These are phyloP conservation scores for Mongoloraphidia duomilia DNA, from an alignment of 2,888 invertebrate species.

Conservation along the genomic window DNA sequence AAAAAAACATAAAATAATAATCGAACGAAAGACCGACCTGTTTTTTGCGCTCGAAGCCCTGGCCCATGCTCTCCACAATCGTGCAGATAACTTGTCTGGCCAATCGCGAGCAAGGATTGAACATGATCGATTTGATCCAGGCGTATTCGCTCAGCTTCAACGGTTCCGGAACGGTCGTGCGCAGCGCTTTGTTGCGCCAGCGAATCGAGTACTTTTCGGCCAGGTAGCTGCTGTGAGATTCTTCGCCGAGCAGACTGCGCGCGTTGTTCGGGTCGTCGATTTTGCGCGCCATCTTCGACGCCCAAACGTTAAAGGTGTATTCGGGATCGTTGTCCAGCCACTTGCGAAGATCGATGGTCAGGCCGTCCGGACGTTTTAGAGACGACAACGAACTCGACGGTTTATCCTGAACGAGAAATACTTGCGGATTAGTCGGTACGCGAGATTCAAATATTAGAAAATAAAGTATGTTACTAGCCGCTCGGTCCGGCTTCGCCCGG, in stretches of 20 bases:
- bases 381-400: conserved; percentile 37
- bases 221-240: conserved; percentile 37
- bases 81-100: conserved; percentile 82
- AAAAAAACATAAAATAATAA: not conserved
- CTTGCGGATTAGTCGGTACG: conserved; percentile 30
- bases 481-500: too few species aligned
- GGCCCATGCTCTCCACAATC: conserved; percentile 72
- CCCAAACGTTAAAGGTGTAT: conserved; percentile 60
- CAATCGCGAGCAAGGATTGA: conserved; percentile 79
- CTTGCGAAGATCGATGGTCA: conserved; percentile 55
- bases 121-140: conserved; percentile 86
- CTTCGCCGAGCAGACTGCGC: conserved; percentile 17
- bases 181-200: conserved; percentile 38
- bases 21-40: conserved; percentile 36
- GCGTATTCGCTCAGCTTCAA: conserved; percentile 52
- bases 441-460: not conserved
- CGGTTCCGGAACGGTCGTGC: conserved; percentile 34
- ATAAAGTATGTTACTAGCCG: too few species aligned
- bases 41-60: conserved; percentile 48
- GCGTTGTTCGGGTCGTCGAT: conserved; percentile 25
- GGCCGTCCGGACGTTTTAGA: conserved; percentile 33
- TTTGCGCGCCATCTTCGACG: conserved; percentile 42
- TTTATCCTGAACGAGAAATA: conserved; percentile 25
- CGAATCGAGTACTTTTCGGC: conserved; percentile 59
- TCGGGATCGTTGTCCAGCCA: conserved; percentile 58